Base-by-base conservation (phyloP, 1,140 invertebrate genomes). In the Orchestia grillus region DNA sequence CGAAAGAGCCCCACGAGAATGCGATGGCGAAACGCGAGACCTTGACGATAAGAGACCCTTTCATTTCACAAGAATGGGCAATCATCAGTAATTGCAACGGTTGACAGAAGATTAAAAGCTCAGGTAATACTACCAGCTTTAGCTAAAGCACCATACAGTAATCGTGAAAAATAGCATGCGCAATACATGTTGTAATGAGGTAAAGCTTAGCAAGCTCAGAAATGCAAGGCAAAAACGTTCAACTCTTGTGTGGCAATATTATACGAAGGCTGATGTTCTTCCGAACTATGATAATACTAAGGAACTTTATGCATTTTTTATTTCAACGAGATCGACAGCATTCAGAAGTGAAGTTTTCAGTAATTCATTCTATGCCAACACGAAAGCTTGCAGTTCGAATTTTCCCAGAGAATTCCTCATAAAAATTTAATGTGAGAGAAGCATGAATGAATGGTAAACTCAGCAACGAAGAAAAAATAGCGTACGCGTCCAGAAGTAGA, bases 51-150 rank as follows among this genome's bases (percentile, higher is more conserved):
- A 42, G 44, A 42, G 44, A 44, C 44, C 41, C 92, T 94, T 47
- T 94, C 92, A 45, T 94, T 94, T 94, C 43, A 47, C 41, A 94
- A 94, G 92, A 94, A 94, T 47, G 43, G 16, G 40, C 92, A 45
- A 45, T 45, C 92, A 45, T 45, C 88, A 19, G 62, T 77, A 77
- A 77, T 77, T 77, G 62, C 62, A 77, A 77, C 36, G 47, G 62
- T 77, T 77, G 62, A 77, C 62, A 77, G 62, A 28, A 77, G 62
- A 77, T 77, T 77, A 77, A 77, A 77, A 77, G 62, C 62, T 77
- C 62, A 77, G 15, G 62, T 77, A 77, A 77, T 77, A 15, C 62
- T 77, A 77, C 15, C 62, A 77, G 62, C 62, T n/a, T n/a, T n/a
- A n/a, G 62, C 62, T 53, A 77, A 15, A 77, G 62, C 62, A 23